Percentiles rank a stretch among this genome's conserved stretches.
Evolutionary conservation across 2,797 vertebrate genomes (phyloP).

Genomic region (Merluccius polli): DNA sequence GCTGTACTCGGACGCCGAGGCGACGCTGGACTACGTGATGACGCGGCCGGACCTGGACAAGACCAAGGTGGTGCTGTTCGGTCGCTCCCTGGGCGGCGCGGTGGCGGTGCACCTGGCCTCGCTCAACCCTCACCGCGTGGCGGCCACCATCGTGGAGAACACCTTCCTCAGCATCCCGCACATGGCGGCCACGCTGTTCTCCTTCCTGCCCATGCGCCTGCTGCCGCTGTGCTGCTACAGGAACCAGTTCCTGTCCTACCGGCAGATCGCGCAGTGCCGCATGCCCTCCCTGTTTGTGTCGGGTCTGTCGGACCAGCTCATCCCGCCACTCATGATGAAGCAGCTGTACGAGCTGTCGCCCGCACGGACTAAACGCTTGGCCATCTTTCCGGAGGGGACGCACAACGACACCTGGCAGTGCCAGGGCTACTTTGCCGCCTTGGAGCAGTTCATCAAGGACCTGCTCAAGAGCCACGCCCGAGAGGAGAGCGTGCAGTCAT

Average conservation of each 20-base stretch:
- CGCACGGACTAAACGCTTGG: constrained; percentile 95
- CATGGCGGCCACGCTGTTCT: constrained; percentile 97
- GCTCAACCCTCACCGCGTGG: constrained; percentile 90
- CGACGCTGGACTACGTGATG: constrained; percentile 94
- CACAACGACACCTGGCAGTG: constrained; percentile 99
- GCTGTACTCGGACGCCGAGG: constrained; percentile 90
- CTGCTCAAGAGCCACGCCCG: constrained; percentile 89
- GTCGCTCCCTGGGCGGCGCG: constrained; percentile 93
- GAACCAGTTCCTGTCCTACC: constrained; percentile 96
- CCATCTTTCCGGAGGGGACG: constrained; percentile 95
- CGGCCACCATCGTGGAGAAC: constrained; percentile 95
- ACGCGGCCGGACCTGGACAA: constrained; percentile 94
- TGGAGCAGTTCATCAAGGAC: constrained; percentile 97
- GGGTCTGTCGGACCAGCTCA: constrained; percentile 95
- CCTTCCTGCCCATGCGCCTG: constrained; percentile 92
- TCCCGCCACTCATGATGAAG: constrained; percentile 99
- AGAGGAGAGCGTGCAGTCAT: constrained; percentile 85
- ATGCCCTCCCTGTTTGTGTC: constrained; percentile 98
- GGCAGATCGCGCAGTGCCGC: constrained; percentile 89
- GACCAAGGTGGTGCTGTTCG: constrained; percentile 94
- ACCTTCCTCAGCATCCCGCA: constrained; percentile 98
- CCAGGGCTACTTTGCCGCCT: constrained; percentile 94
- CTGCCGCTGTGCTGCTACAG: constrained; percentile 98
- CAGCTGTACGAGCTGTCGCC: constrained; percentile 97
- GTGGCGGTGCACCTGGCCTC: constrained; percentile 94